These are phyloP conservation scores for Salmo trutta DNA, from an alignment of 2,797 vertebrate genomes.

Conservation along the genomic window DNA sequence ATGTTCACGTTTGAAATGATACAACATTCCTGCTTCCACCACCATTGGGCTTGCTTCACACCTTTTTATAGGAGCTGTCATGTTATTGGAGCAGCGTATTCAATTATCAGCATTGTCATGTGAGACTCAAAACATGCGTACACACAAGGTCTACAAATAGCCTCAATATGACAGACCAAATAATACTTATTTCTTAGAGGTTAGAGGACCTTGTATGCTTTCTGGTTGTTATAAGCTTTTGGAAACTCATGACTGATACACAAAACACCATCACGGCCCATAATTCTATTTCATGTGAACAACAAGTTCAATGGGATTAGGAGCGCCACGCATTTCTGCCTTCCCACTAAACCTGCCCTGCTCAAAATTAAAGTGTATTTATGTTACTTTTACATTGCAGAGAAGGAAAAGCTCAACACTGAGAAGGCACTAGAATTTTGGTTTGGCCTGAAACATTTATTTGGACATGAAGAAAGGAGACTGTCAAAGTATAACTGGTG, in stretches of 20 bases:
- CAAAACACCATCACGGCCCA: conserved; percentile 8
- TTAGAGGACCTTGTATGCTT: no score
- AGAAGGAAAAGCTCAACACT: conserved; percentile 13
- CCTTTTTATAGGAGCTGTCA: background rate
- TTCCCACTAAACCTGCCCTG: background rate
- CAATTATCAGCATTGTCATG: conserved; percentile 17
- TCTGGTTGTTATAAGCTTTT: no score
- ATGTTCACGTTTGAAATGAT: conserved; percentile 33
- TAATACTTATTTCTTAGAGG: no score
- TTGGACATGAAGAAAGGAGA: conserved; percentile 9
- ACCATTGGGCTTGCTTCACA: background rate
- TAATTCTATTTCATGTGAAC: background rate
- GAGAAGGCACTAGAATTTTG: conserved; percentile 52
- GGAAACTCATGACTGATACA: background rate
- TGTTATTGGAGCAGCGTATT: conserved; percentile 28
- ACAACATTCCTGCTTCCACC: conserved; percentile 39
- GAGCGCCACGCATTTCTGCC: background rate
- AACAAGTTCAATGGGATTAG: background rate
- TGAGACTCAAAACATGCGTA: background rate
- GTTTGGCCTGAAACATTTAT: conserved; percentile 30
- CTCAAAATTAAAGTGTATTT: conserved; percentile 20
- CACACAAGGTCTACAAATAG: background rate
- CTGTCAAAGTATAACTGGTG: background rate
- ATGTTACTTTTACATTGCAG: background rate
- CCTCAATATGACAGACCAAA: no score